These are phyloP conservation scores for Parnassius apollo DNA, from an alignment of 2,888 invertebrate genomes.

Conservation along the genomic window DNA sequence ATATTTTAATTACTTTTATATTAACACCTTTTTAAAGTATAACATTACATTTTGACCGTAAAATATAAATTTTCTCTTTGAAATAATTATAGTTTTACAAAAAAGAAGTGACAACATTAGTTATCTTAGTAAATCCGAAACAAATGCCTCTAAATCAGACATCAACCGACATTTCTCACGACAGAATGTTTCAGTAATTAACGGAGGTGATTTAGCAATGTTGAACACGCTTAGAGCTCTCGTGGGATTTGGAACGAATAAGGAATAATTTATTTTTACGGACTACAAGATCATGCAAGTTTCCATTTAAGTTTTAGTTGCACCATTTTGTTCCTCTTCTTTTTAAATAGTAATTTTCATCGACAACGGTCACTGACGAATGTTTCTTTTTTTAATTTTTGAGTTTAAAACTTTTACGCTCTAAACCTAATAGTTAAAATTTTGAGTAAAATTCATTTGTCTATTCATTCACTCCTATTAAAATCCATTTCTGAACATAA, in stretches of 20 bases:
- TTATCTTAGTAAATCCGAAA: constrained; percentile 26
- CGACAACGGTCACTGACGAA: no score
- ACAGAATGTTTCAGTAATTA: constrained; percentile 44
- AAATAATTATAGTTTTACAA: not conserved
- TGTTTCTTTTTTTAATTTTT: no score
- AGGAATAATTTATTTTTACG: constrained; percentile 25
- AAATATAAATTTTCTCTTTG: not conserved
- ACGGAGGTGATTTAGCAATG: constrained; percentile 43
- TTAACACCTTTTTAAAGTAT: no score
- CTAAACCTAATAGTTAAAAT: no score
- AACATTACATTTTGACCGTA: no score
- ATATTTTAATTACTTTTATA: no score
- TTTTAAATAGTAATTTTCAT: no score
- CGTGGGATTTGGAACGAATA: constrained; percentile 25
- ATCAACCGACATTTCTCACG: constrained; percentile 35
- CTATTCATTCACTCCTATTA: no score
- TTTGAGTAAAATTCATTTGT: no score
- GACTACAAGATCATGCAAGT: constrained; percentile 13
- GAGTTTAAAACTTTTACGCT: no score
- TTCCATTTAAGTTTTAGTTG: not conserved
- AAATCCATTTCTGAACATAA: no score
- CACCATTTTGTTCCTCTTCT: not conserved
- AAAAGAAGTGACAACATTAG: constrained; percentile 5
- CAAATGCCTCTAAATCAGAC: constrained; percentile 36
- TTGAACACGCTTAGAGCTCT: constrained; percentile 33